Evolutionary conservation across 2,797 vertebrate genomes (phyloP).

Genomic region (Babyrousa celebensis): DNA sequence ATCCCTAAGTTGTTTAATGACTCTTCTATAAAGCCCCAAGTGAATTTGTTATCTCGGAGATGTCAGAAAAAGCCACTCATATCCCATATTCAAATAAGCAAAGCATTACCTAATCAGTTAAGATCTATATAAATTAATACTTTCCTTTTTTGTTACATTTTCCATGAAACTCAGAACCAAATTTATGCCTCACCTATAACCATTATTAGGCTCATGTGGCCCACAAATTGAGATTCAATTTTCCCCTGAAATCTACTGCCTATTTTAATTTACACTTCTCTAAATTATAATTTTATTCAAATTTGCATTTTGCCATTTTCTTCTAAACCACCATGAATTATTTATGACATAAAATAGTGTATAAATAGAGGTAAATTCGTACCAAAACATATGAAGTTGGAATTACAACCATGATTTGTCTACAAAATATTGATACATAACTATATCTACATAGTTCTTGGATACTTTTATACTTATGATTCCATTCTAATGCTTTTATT

Average conservation of each 20-base stretch:
- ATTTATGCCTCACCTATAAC: background rate
- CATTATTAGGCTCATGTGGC: background rate
- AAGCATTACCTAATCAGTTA: background rate
- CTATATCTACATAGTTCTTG: background rate
- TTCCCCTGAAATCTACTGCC: background rate
- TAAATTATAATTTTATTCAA: conserved; percentile 36
- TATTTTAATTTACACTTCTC: conserved; percentile 51
- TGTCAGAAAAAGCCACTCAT: background rate
- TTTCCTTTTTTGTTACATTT: background rate
- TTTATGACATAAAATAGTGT: background rate
- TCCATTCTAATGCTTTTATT: background rate
- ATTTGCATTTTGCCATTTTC: conserved; percentile 47
- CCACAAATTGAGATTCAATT: background rate
- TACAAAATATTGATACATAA: background rate
- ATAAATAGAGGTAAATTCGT: conserved; percentile 30
- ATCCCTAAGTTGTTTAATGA: background rate
- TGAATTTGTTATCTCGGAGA: conserved; percentile 27
- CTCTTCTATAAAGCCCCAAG: background rate
- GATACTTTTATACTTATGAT: background rate
- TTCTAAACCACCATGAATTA: conserved; percentile 31
- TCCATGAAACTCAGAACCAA: background rate
- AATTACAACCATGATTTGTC: conserved; percentile 27
- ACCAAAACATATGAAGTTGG: background rate
- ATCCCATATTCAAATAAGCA: background rate
- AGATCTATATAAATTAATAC: background rate